These are phyloP conservation scores for Protaetia brevitarsis DNA, from an alignment of 1,140 invertebrate species.

Conservation along the genomic window DNA sequence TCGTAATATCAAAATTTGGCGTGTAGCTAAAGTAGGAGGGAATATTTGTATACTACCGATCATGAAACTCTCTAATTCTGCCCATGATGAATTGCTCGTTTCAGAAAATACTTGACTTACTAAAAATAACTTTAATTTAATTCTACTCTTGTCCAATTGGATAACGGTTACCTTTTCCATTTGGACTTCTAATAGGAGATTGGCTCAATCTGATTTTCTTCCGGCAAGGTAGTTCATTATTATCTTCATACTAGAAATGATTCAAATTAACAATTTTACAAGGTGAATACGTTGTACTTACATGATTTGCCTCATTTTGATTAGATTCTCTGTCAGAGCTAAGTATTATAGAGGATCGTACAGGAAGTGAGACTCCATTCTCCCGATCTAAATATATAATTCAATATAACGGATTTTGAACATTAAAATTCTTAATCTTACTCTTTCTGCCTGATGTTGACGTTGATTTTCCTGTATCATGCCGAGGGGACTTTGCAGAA, in stretches of 20 bases:
- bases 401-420: background rate
- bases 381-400: constrained; percentile 22
- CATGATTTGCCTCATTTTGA: background rate
- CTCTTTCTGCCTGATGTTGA: constrained; percentile 10
- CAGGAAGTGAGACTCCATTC: constrained; percentile 24
- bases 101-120: constrained; percentile 30
- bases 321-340: background rate
- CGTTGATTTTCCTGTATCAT: constrained; percentile 18
- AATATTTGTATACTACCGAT: constrained; percentile 80
- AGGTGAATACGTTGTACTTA: background rate
- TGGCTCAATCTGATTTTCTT: constrained; percentile 27
- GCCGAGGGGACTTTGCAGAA: constrained; percentile 42
- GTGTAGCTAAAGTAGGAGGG: constrained; percentile 80
- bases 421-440: background rate
- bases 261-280: constrained; percentile 13
- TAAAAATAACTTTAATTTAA: background rate
- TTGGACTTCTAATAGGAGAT: constrained; percentile 10
- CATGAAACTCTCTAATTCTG: constrained; percentile 81
- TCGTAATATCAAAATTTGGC: constrained; percentile 87
- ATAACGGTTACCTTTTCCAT: constrained; percentile 18
- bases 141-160: background rate
- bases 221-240: constrained; percentile 24
- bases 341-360: background rate
- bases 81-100: constrained; percentile 81
- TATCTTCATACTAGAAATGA: constrained; percentile 26